Percentiles rank a stretch among this genome's conserved stretches.
Conservation (phyloP, 1,140 invertebrate species). For the Drosophila chauvacae region DNA sequence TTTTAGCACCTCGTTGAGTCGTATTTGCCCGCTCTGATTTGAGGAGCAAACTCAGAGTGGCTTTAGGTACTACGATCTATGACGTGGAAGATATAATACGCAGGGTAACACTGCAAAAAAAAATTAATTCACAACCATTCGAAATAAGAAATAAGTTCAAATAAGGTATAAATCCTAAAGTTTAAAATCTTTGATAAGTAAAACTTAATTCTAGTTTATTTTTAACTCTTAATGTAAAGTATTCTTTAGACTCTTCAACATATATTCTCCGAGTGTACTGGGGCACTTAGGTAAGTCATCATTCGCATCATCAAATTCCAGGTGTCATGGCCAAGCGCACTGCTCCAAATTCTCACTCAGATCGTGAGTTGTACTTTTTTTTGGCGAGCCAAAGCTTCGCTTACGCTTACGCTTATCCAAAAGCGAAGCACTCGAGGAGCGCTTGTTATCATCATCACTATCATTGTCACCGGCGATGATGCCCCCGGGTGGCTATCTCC, state of each 20-base stretch:
- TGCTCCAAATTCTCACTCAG: conserved; percentile 45
- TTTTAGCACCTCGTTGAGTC: conserved; percentile 72
- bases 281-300: neutral
- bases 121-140: neutral
- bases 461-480: conserved; percentile 43
- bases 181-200: neutral
- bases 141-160: neutral
- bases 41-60: conserved; percentile 19
- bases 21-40: conserved; percentile 71
- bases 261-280: neutral
- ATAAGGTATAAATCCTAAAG: neutral
- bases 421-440: conserved; percentile 43
- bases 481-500: conserved; percentile 11
- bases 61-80: conserved; percentile 7
- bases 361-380: conserved; percentile 56
- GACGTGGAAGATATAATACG: conserved; percentile 10
- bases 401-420: conserved; percentile 52
- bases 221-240: neutral
- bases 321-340: conserved; percentile 17
- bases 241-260: no score
- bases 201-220: neutral
- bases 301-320: conserved; percentile 12
- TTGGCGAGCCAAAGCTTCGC: conserved; percentile 37
- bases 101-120: neutral
- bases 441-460: conserved; percentile 63